Base-by-base conservation (phyloP, 2,113 vertebrate genomes). In the Megaptera novaeangliae region DNA sequence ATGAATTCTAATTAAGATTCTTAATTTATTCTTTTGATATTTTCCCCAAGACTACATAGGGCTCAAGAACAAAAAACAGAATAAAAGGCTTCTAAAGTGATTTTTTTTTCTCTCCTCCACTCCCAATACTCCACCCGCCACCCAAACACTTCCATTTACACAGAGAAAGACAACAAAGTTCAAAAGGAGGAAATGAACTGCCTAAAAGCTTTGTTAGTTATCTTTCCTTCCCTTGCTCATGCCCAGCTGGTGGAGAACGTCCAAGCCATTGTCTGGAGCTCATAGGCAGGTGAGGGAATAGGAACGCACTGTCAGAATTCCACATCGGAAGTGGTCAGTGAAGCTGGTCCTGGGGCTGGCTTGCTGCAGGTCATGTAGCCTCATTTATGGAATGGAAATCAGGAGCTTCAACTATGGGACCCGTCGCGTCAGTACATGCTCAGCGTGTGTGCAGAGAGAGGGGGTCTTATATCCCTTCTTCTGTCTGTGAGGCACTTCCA, bases 371-470 rank as follows among this genome's bases (percentile, higher is more conserved):
- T 59, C 21, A 25, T 4, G 13, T 27, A 41, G 15, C 27, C 31
- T 81, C 34, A 44, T 11, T 74, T 77, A n/a, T 2, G 6, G 63
- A n/a, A 17, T 36, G 31, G 57, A 68, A 68, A n/a, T 84, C 12
- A 71, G 6, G 57, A 29, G 36, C 11, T 84, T 34, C 44, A 69
- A 2, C 12, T 10, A 25, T 8, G 29, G 34, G 72, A 9, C 34
- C 9, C 46, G 2, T 27, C 57, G 2, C 27, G 9, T 61, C 59
- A 44, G 57, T 8, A 39, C 10, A 52, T 6, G 23, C 57, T 29
- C 15, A 44, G 11, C 2, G 0, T 31, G 1, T 17, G 1, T 4
- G 0, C 5, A 68, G 3, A 7, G 14, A 61, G 15, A 36, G 31
- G 1, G 11, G 20, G 20, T 41, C 46, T 66, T 15, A 7, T 8